phyloP scores from a whole-genome alignment of 2,888 invertebrate species.

The Clostera curtula region DNA sequence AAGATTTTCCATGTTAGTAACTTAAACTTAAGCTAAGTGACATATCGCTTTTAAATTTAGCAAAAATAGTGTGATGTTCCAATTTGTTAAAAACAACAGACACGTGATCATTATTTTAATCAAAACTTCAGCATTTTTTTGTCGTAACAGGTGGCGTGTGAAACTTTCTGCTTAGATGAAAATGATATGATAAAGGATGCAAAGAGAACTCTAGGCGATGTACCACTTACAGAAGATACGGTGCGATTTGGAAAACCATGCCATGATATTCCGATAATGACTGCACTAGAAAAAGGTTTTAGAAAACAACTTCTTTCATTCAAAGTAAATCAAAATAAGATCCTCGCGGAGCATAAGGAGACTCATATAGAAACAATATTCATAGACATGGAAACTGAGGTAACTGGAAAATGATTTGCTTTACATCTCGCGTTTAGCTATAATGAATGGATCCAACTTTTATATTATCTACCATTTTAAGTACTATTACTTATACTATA shows the following conservation, averaged over 20 bases:
- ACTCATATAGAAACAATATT: slow-evolving; percentile 74
- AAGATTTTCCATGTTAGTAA: slow-evolving; percentile 86
- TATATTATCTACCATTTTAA: no score
- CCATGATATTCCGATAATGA: slow-evolving; percentile 32
- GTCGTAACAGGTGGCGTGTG: slow-evolving; percentile 94
- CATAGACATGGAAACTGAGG: slow-evolving; percentile 69
- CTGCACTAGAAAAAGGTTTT: slow-evolving; percentile 45
- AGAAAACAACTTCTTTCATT: slow-evolving; percentile 65
- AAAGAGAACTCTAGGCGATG: slow-evolving; percentile 82
- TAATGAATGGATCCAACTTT: no score
- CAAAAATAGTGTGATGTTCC: no score
- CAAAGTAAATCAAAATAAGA: slow-evolving; percentile 69
- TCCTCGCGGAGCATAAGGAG: slow-evolving; percentile 72
- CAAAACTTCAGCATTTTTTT: no score
- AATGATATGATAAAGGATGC: slow-evolving; percentile 89
- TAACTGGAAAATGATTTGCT: slow-evolving; percentile 27
- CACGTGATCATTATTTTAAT: no score
- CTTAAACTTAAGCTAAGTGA: no score
- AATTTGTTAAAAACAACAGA: no score
- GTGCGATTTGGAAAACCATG: slow-evolving; percentile 79
- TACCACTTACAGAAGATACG: slow-evolving; percentile 82
- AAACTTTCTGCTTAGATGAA: slow-evolving; percentile 94
- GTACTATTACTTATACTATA: no score
- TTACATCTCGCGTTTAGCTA: no score
- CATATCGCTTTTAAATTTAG: slow-evolving; percentile 3